A percentile compares a stretch with the other conserved stretches of the same genome.
Evolutionary conservation across 1,140 invertebrate genomes (phyloP).

Genomic region (Ceratina japonica): DNA sequence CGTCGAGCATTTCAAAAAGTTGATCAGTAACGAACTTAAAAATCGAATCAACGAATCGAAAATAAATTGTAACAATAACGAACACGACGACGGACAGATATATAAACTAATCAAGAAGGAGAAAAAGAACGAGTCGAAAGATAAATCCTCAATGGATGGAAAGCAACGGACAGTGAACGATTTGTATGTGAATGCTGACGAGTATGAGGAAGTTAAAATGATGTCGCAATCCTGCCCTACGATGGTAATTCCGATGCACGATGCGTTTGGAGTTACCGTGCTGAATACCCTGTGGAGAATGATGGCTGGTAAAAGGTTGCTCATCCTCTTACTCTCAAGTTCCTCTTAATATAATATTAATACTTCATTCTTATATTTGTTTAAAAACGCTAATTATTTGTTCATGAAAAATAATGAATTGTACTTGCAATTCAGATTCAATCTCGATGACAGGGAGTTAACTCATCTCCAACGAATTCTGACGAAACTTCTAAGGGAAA

Average conservation of each 20-base stretch:
- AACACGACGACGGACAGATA: conserved; percentile 64
- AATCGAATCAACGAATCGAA: conserved; percentile 18
- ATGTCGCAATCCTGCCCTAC: conserved; percentile 67
- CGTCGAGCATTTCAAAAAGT: conserved; percentile 79
- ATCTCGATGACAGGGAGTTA: conserved; percentile 84
- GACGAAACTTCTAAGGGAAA: conserved; percentile 84
- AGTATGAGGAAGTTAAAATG: conserved; percentile 67
- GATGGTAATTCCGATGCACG: conserved; percentile 82
- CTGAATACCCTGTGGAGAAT: conserved; percentile 93
- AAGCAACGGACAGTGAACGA: conserved; percentile 66
- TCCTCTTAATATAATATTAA: not conserved
- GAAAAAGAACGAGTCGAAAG: conserved; percentile 45
- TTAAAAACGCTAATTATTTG: too few relatives aligned
- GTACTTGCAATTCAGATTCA: conserved; percentile 78
- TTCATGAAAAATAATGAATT: too few relatives aligned
- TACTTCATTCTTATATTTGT: not conserved
- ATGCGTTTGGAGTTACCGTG: conserved; percentile 87
- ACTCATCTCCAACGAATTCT: conserved; percentile 84
- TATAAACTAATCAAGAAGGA: conserved; percentile 61
- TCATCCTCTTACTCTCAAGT: not conserved
- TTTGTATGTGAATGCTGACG: conserved; percentile 71
- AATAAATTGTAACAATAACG: conserved; percentile 23
- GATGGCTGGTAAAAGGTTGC: conserved; percentile 87
- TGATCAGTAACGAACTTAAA: conserved; percentile 64
- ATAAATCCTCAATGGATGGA: not conserved